These are phyloP conservation scores for Xiphydria camelus DNA, from an alignment of 2,888 invertebrate species.

Conservation along the genomic window DNA sequence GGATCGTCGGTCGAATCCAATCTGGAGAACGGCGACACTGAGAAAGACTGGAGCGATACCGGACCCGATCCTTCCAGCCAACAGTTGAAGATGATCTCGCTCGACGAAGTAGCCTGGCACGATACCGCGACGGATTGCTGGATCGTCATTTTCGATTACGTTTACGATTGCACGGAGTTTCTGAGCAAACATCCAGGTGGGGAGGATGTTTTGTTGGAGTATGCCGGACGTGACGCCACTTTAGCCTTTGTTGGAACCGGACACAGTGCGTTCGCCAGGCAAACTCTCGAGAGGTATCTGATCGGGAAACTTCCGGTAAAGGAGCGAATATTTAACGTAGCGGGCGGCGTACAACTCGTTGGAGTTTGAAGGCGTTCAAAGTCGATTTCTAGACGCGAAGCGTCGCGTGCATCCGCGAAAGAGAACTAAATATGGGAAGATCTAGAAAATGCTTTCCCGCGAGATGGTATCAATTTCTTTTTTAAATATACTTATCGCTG, in stretches of 20 bases:
- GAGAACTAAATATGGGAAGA: too few species aligned
- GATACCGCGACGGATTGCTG: slow-evolving; percentile 77
- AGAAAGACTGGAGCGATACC: not conserved
- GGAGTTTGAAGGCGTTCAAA: slow-evolving; percentile 27
- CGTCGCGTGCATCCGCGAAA: too few species aligned
- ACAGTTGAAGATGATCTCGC: slow-evolving; percentile 62
- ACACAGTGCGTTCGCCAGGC: slow-evolving; percentile 70
- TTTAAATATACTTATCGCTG: too few species aligned
- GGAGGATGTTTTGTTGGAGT: slow-evolving; percentile 77
- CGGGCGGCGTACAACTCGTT: slow-evolving; percentile 64
- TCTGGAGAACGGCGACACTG: not conserved
- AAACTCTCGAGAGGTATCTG: slow-evolving; percentile 69
- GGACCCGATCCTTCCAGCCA: too few species aligned
- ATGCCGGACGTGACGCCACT: slow-evolving; percentile 84
- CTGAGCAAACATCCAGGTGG: slow-evolving; percentile 83
- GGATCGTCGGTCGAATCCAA: not conserved
- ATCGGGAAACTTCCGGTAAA: slow-evolving; percentile 76
- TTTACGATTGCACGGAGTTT: slow-evolving; percentile 81
- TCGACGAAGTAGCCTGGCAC: slow-evolving; percentile 78
- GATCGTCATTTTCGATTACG: slow-evolving; percentile 84
- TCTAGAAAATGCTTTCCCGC: too few species aligned
- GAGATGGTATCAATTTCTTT: too few species aligned
- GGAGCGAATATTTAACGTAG: slow-evolving; percentile 73
- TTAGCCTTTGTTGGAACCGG: slow-evolving; percentile 80
- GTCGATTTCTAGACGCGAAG: not conserved